Evolutionary conservation across 1,140 invertebrate species (phyloP).

Genomic region (Chironomus striatipennis): DNA sequence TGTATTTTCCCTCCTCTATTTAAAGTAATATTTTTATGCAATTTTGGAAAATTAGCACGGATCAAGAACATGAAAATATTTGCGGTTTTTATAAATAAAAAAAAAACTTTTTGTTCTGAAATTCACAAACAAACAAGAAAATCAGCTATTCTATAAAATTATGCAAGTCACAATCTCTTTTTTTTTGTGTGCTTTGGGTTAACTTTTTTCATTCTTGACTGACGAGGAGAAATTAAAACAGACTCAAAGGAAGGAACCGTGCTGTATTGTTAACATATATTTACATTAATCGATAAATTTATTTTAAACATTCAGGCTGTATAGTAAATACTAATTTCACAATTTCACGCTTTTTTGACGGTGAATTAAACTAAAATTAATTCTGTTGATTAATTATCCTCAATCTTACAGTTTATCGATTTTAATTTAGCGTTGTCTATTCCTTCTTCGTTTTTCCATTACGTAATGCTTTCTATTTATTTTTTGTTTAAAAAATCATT

Average conservation of each 20-base stretch:
- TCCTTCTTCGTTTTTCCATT: neutral
- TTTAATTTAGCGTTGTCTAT: neutral
- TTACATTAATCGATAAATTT: constrained; percentile 8
- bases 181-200: neutral
- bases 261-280: neutral
- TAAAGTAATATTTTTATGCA: too few species aligned
- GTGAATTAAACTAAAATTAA: constrained; percentile 3
- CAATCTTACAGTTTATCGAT: neutral
- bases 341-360: constrained; percentile 6
- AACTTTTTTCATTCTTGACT: neutral
- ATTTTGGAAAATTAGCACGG: too few species aligned
- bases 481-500: too few species aligned
- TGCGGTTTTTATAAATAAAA: too few species aligned
- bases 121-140: too few species aligned
- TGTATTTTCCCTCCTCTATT: too few species aligned
- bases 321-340: neutral
- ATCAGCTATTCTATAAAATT: neutral
- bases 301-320: neutral
- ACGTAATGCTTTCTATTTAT: too few species aligned
- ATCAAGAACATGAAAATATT: too few species aligned
- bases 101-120: too few species aligned
- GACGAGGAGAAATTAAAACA: constrained; percentile 8
- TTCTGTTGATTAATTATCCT: constrained; percentile 9
- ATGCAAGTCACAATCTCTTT: neutral
- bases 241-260: neutral